Conservation (phyloP, 1,140 invertebrate species). For the Tachypleus tridentatus region DNA sequence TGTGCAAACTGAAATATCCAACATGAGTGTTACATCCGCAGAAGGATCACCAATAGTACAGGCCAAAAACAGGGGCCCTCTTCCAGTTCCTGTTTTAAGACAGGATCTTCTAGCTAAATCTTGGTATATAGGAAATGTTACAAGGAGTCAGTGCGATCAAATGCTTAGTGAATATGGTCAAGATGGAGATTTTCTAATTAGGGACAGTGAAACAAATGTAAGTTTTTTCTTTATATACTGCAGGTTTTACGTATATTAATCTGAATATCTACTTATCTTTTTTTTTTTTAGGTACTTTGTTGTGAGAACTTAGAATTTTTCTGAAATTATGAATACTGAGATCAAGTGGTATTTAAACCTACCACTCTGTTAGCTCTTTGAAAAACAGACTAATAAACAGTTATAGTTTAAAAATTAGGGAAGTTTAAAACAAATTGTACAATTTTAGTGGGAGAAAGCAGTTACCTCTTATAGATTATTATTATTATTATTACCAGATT, state of each 20-base stretch:
- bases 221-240: slow-evolving; percentile 35
- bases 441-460: too few relatives aligned
- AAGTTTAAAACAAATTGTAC: too few relatives aligned
- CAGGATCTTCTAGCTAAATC: slow-evolving; percentile 58
- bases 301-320: too few relatives aligned
- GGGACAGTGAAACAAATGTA: slow-evolving; percentile 97
- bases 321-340: too few relatives aligned
- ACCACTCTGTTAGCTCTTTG: too few relatives aligned
- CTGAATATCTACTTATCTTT: too few relatives aligned
- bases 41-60: slow-evolving; percentile 13
- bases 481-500: too few relatives aligned
- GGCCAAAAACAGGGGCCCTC: slow-evolving; percentile 10
- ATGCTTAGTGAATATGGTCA: slow-evolving; percentile 85
- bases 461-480: too few relatives aligned
- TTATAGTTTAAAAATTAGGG: too few relatives aligned
- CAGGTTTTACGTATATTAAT: too few relatives aligned
- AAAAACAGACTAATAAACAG: too few relatives aligned
- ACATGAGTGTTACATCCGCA: slow-evolving; percentile 9
- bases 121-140: slow-evolving; percentile 96
- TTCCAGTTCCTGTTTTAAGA: slow-evolving; percentile 5
- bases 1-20: slow-evolving; percentile 11
- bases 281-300: background rate
- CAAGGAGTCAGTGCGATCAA: slow-evolving; percentile 85
- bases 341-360: too few relatives aligned
- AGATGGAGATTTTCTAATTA: slow-evolving; percentile 95